Conservation (phyloP, 2,113 vertebrate species). For the Peromyscus maniculatus region DNA sequence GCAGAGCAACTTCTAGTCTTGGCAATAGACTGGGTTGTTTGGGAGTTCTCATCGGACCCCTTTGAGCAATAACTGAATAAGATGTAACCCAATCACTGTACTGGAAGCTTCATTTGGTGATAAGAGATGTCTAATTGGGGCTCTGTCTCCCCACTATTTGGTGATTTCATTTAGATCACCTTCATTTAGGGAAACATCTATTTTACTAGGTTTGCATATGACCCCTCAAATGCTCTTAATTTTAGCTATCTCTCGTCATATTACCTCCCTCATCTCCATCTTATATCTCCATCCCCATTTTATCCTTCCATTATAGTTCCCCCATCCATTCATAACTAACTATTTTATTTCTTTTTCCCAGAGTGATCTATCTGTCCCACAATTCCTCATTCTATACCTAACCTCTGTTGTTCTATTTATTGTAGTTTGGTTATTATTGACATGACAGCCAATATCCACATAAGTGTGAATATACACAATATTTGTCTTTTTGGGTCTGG, state of each 20-base stretch:
- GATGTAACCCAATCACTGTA: background rate
- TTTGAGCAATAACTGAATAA: background rate
- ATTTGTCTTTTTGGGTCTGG: background rate
- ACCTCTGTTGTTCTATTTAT: background rate
- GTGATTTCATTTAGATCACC: background rate
- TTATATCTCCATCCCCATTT: background rate
- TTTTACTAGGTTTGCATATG: background rate
- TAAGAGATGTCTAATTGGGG: background rate
- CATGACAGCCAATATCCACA: background rate
- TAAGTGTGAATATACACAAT: background rate
- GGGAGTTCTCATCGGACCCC: background rate
- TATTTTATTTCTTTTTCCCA: background rate
- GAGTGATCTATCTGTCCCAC: background rate
- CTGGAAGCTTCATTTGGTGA: background rate
- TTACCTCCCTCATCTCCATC: background rate
- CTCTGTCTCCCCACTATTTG: background rate
- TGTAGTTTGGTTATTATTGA: background rate
- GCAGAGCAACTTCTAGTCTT: background rate
- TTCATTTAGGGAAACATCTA: background rate
- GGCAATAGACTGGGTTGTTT: background rate
- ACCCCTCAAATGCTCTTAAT: background rate
- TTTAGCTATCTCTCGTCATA: background rate
- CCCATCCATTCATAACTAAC: background rate
- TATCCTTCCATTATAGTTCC: background rate
- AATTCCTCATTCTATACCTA: background rate